Evolutionary conservation across 1,140 invertebrate genomes (phyloP), one percentile per base, ranked within the genome.

Genomic region (Holotrichia oblita): DNA sequence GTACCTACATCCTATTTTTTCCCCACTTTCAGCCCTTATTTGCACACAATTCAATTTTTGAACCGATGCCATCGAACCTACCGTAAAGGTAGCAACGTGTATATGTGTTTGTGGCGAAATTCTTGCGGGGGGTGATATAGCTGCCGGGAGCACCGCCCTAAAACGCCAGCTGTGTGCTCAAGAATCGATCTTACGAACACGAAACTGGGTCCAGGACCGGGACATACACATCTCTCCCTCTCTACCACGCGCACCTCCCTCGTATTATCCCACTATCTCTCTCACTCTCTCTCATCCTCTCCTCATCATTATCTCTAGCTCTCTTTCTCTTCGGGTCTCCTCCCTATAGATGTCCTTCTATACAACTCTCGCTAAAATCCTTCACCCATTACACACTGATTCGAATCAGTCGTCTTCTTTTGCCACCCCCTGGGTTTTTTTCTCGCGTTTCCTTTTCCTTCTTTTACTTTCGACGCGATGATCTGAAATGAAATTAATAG

Each of bases 121-220:
- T 76, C 78, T 76, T 81, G 64, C 78, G 79, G 80, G 79, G n/a
- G 82, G 78, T 79, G 79, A 69, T 69, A 55, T 17, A 41, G 79
- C 78, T 76, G 79, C 81, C 76, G 82, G 82, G 82, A 81, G 80
- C 81, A 82, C 82, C 82, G 82, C 82, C 82, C 82, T 82, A 81
- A 69, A 69, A 78, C 79, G 81, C 81, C 82, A 83, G 82, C 82
- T 83, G 82, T 69, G 61, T 83, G 82, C 80, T 78, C 80, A 79
- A 75, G 77, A 77, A 83, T 83, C 82, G 82, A 83, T 83, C 81
- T 77, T 79, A 79, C 61, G 22, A 69, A 82, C 78, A 78, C 81
- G 78, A 82, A 82, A 81, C 81, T 81, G 82, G 82, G 81, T 79
- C 79, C 79, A 78, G 77, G 72, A 74, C 77, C 77, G 44, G 77